Evolutionary conservation across 1,140 invertebrate species (phyloP), one percentile per base, ranked within the genome.

Genomic region (Drosophila littoralis): DNA sequence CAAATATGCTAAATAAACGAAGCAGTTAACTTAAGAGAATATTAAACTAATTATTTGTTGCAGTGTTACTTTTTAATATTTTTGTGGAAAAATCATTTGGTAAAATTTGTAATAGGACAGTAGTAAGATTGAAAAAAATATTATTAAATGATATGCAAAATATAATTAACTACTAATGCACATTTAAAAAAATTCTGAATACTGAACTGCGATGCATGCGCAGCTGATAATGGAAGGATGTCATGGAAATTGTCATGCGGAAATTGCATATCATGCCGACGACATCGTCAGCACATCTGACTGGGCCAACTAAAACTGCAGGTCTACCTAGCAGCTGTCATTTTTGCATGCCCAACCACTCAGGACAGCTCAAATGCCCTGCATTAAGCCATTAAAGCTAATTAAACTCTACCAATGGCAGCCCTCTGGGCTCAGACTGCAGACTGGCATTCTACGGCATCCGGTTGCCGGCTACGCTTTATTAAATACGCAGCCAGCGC

Each of bases 351-450:
- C 22, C 17, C 40, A 55, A 10, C 64, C 36, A 17, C 36, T n/a
- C 51, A 76, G 38, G 67, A 50, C 61, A 54, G 55, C 55, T 57
- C 38, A 6, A 54, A 60, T 63, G 61, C 43, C 50, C 45, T 46
- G 76, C 61, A 86, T 83, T 83, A 88, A 79, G 65, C 72, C 76
- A 88, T 86, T 86, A 86, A 86, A 88, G 83, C 76, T 79, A 83
- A 86, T 86, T 83, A 88, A 79, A 71, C 61, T 36, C 72, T 68
- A 54, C 46, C 45, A 36, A 43, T 64, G 51, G 35, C 42, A 15
- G 15, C 28, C 28, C 38, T 6, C 6, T 22, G 13, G n/a, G 1
- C 60, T 10, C 28, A 40, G 36, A 3, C 22, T 48, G 12, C 10
- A 4, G 40, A 6, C 17, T 13, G 17, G 12, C 42, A 10, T 38